Evolutionary conservation across 2,113 vertebrate genomes (phyloP).

Genomic region (Erythrocercus mccallii): DNA sequence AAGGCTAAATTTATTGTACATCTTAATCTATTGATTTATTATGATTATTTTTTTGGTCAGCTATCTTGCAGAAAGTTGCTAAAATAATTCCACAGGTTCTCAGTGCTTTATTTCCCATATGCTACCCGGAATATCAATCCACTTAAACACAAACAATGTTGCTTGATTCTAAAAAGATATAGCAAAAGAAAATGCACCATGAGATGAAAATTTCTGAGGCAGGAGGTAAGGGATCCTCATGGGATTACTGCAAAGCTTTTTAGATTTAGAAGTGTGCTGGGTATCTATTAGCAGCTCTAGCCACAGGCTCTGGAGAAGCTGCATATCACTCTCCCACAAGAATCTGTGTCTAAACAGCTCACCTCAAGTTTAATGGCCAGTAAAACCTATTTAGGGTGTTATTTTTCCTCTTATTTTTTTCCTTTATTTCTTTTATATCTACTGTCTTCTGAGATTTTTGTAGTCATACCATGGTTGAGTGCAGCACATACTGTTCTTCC

Average conservation of each 20-base stretch:
- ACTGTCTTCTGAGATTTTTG: background rate
- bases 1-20: background rate
- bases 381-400: background rate
- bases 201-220: background rate
- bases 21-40: conserved; percentile 3
- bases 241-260: background rate
- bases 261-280: background rate
- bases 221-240: background rate
- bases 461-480: rapidly evolving
- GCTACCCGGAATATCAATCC: background rate
- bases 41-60: background rate
- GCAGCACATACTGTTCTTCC: background rate
- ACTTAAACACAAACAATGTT: background rate
- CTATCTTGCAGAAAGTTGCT: background rate
- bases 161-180: background rate
- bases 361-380: conserved; percentile 14
- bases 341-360: background rate
- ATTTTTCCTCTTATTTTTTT: background rate
- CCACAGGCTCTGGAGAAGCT: background rate
- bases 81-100: background rate
- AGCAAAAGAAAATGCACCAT: background rate
- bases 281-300: background rate
- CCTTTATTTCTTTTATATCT: background rate
- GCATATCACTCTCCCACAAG: background rate
- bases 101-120: background rate